phyloP scores from a whole-genome alignment of 2,797 vertebrate species.

The Halcyon badia region DNA sequence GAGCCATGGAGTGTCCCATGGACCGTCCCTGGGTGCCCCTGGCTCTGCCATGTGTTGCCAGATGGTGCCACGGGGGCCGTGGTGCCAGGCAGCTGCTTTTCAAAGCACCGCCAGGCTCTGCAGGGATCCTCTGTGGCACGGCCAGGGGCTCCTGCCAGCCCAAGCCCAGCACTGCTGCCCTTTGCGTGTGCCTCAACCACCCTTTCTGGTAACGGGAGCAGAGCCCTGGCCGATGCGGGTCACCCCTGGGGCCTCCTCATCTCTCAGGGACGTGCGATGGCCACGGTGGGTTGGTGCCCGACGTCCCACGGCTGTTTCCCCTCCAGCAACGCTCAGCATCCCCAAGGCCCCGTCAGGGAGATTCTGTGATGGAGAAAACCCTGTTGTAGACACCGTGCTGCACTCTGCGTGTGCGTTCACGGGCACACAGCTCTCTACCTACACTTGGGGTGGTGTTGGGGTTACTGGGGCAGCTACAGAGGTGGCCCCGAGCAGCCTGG shows the following conservation, averaged over 20 bases:
- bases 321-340: neutral
- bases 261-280: rapidly evolving
- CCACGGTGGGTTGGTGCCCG: rapidly evolving
- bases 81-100: rapidly evolving
- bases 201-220: rapidly evolving
- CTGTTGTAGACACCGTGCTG: rapidly evolving
- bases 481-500: neutral
- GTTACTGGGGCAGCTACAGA: rapidly evolving
- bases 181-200: rapidly evolving
- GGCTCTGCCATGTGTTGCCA: rapidly evolving
- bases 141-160: neutral
- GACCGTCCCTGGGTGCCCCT: neutral
- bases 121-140: rapidly evolving
- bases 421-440: neutral
- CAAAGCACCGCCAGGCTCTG: neutral
- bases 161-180: rapidly evolving
- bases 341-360: rapidly evolving
- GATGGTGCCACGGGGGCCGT: rapidly evolving
- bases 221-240: rapidly evolving
- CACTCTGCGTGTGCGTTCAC: rapidly evolving
- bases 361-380: neutral
- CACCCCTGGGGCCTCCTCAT: rapidly evolving
- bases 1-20: neutral
- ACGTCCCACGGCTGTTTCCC: neutral
- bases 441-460: neutral